Percentiles rank a stretch among this genome's conserved stretches.
phyloP scores from a whole-genome alignment of 92 coral and sea anemone genomes.

The Scolanthus callimorphus region DNA sequence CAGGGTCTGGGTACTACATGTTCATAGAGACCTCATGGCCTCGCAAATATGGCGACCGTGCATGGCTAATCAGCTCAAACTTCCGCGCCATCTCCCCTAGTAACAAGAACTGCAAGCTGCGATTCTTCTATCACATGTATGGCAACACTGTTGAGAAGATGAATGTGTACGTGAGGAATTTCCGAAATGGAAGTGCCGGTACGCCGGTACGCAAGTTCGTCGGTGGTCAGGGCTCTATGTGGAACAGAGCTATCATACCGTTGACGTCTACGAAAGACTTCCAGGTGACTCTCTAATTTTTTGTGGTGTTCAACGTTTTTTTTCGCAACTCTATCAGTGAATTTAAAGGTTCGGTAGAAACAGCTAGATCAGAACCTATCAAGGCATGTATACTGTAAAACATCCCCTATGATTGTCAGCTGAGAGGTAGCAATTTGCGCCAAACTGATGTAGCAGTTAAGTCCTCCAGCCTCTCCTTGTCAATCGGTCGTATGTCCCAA shows the following conservation, averaged over 20 bases:
- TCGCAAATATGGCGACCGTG: conserved; percentile 91
- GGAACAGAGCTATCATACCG: conserved; percentile 75
- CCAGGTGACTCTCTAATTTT: too few species aligned
- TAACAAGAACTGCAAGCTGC: conserved; percentile 67
- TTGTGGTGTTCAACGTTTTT: too few species aligned
- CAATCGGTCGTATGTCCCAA: too few species aligned
- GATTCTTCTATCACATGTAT: conserved; percentile 97
- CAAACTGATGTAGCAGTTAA: too few species aligned
- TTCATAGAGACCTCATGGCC: conserved; percentile 98
- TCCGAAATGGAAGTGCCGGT: conserved; percentile 73
- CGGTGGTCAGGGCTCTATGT: conserved; percentile 84
- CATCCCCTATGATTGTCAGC: too few species aligned
- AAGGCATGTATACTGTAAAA: too few species aligned
- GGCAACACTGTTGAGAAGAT: conserved; percentile 90
- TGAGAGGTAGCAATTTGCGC: too few species aligned
- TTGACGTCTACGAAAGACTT: conserved; percentile 61
- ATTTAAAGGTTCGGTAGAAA: too few species aligned
- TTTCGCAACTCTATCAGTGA: too few species aligned
- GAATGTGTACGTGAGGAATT: conserved; percentile 71
- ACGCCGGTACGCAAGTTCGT: conserved; percentile 49
- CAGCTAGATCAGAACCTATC: too few species aligned
- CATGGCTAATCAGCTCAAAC: conserved; percentile 90
- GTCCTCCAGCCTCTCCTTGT: too few species aligned
- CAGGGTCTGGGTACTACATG: conserved; percentile 78
- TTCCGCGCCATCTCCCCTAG: conserved; percentile 56